Conservation (phyloP, 2,797 vertebrate genomes). For the Leucoraja ocellata region DNA sequence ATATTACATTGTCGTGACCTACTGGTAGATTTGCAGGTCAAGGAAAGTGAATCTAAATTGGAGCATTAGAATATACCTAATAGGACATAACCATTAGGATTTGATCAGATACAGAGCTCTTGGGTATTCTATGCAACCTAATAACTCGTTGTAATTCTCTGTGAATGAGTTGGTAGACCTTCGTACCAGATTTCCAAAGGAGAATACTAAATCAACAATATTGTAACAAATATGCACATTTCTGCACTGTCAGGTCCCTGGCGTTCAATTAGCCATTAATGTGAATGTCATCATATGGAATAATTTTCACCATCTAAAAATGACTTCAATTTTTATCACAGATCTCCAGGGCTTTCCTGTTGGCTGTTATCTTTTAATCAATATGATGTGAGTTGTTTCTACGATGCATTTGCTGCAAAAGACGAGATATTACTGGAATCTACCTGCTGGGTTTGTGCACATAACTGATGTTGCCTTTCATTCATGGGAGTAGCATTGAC, state of each 20-base stretch:
- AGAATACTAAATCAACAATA: not conserved
- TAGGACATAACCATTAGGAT: no score
- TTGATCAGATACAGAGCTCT: not conserved
- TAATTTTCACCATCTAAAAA: not conserved
- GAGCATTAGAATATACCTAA: not conserved
- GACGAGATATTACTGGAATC: not conserved
- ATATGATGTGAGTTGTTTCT: not conserved
- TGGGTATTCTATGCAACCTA: not conserved
- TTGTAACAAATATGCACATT: not conserved
- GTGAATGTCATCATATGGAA: not conserved
- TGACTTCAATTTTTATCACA: not conserved
- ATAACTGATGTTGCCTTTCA: not conserved
- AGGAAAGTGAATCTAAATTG: not conserved
- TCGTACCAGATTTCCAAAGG: no score
- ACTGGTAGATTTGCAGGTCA: not conserved
- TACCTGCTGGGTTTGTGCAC: not conserved
- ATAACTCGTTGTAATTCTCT: not conserved
- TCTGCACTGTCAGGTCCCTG: not conserved
- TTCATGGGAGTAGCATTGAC: not conserved
- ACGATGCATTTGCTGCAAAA: not conserved
- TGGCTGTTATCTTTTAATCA: not conserved
- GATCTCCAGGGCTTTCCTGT: not conserved
- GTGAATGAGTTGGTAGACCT: not conserved
- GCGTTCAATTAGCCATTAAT: not conserved
- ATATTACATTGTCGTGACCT: not conserved